Base-by-base conservation (phyloP, 1,140 invertebrate species). In the Delia radicum region DNA sequence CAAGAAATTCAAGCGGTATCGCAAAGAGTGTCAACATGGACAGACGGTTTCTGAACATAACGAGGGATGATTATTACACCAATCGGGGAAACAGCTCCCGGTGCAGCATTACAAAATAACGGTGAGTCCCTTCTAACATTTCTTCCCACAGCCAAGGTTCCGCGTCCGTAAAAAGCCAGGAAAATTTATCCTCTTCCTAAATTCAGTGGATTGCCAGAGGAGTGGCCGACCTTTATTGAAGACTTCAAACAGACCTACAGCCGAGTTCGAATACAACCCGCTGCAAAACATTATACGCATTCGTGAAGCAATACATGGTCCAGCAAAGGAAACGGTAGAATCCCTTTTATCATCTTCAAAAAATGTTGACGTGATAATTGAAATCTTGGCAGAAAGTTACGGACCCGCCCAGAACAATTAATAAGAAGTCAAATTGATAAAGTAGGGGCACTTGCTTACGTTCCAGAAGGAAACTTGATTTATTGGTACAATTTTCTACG, bases 361-460 rank as follows among this genome's bases (percentile, higher is more conserved):
- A n/a, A 74, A 48, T 27, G 42, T 74, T 26, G n/a, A n/a, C 18
- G 27, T 26, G 12, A 74, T 74, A 26, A 29, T 74, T 15, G 26
- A 61, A 18, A 74, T 48, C 3, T 29, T 74, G 28, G 28, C 1
- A 55, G 72, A 74, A 61, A 55, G 18, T 6, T 74, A 28, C 28
- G 46, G 72, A 27, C n/a, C n/a, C 37, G 72, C 1, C 46, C 72
- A 13, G 72, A 74, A 15, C 46, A 61, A 31, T 18, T 74, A n/a
- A 74, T 74, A n/a, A 48, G 46, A n/a, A 55, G 72, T 18, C 46
- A 74, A 27, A 27, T 74, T 31, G 31, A 37, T 3, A 74, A 48
- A 31, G 46, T 74, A 28, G 7, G 18, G 12, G 18, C 37, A 2
- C 2, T 48, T 28, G 18, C 18, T 28, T 42, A 37, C 10, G 24